These are phyloP conservation scores for Cantharis flavilabris DNA, from an alignment of 2,888 invertebrate species.

Conservation along the genomic window DNA sequence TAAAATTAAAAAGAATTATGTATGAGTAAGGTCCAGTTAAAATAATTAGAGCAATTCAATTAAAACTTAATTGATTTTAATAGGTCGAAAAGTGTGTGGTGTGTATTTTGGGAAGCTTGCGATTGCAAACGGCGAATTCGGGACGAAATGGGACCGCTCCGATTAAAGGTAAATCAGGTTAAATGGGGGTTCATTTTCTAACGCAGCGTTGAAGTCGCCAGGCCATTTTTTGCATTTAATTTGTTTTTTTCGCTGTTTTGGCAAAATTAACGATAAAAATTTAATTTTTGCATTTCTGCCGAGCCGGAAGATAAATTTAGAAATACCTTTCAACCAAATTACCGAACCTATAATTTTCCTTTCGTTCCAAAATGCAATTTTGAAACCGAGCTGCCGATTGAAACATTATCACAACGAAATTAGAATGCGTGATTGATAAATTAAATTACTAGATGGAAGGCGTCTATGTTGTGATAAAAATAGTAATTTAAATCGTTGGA, in stretches of 20 bases:
- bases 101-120: not conserved
- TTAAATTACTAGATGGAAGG: not conserved
- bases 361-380: not conserved
- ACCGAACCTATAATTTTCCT: not conserved
- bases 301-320: not conserved
- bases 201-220: slow-evolving; percentile 14
- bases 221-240: not conserved
- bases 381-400: not conserved
- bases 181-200: not conserved
- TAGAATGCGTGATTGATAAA: not conserved
- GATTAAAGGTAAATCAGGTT: not conserved
- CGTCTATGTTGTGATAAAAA: not conserved
- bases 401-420: not conserved
- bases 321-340: not conserved
- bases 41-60: not conserved
- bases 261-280: not conserved
- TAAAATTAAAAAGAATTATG: not conserved
- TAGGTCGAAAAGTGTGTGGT: not conserved
- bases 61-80: not conserved
- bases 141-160: not conserved
- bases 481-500: not conserved
- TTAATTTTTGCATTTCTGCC: not conserved
- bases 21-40: not conserved
- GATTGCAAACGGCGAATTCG: not conserved
- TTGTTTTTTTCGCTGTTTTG: not conserved